Evolutionary conservation across 1,140 invertebrate genomes (phyloP), one percentile per base, ranked within the genome.

Genomic region (Drusus annulatus): DNA sequence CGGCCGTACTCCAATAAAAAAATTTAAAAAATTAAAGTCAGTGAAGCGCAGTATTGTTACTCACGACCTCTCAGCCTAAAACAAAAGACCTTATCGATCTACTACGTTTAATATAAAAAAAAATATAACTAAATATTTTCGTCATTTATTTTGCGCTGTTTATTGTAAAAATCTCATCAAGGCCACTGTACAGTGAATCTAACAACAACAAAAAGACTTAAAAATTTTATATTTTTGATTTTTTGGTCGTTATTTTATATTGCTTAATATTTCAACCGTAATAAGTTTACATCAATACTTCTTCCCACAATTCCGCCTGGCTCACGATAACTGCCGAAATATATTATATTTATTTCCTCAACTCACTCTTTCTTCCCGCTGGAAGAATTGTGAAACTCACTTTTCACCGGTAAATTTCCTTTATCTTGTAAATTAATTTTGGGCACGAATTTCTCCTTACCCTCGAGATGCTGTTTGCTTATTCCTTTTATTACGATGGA

Each of bases 381-480:
- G 21, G 65, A 15, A 69, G n/a, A 74, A 74, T 54, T 74, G 21
- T 56, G 2, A 74, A 74, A 74, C 54, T 56, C 69, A 74, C 56
- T 74, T 74, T 74, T 74, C 17, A 2, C n/a, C 69, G 19, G 54
- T 74, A 56, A 74, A 54, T 74, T 74, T 25, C 69, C 69, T 74
- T 71, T 71, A 71, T 71, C 68, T 71, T 50, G 23, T n/a, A 74
- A 74, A 74, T 74, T 74, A 74, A 74, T 56, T 74, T 74, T 25
- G 23, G 15, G 50, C 51, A 50, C 65, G 65, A 69, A 69, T 10
- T 69, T 69, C 60, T 17, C 62, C 62, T 21, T 25, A 65, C 23
- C 62, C 17, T 17, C 13, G 15, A 50, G 31, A 10, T 69, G 16
- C 45, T 69, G 65, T 69, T 69, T 69, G 65, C 21, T 45, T 51